Conservation (phyloP, 2,797 vertebrate species). For the Spinus olivaceus region DNA sequence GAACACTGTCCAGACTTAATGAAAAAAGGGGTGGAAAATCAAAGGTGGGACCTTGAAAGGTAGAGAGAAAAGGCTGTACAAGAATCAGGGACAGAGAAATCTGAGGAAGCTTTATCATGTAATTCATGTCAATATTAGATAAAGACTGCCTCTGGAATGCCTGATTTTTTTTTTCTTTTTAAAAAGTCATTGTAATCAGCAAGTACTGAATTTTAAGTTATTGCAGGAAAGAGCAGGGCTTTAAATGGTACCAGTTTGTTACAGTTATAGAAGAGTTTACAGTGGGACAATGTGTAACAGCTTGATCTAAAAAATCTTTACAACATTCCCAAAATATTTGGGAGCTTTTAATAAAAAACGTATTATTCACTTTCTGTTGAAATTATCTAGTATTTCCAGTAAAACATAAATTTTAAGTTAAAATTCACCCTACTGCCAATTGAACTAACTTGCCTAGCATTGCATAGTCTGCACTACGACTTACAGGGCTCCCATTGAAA, state of each 20-base stretch:
- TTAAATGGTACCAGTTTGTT: background rate
- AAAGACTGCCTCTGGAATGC: background rate
- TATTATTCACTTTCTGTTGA: background rate
- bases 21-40: background rate
- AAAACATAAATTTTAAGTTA: background rate
- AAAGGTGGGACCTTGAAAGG: background rate
- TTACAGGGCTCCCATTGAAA: background rate
- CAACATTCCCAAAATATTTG: background rate
- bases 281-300: background rate
- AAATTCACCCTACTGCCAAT: background rate
- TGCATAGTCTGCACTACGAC: background rate
- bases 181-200: background rate
- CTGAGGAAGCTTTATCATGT: background rate
- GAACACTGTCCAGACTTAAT: background rate
- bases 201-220: background rate
- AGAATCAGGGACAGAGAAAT: background rate
- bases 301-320: background rate
- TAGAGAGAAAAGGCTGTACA: background rate
- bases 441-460: background rate
- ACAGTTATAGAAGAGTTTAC: background rate
- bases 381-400: background rate
- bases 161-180: background rate
- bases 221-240: background rate
- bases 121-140: background rate
- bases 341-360: background rate